Evolutionary conservation across 1,140 invertebrate genomes (phyloP).

Genomic region (Dryas iulia): DNA sequence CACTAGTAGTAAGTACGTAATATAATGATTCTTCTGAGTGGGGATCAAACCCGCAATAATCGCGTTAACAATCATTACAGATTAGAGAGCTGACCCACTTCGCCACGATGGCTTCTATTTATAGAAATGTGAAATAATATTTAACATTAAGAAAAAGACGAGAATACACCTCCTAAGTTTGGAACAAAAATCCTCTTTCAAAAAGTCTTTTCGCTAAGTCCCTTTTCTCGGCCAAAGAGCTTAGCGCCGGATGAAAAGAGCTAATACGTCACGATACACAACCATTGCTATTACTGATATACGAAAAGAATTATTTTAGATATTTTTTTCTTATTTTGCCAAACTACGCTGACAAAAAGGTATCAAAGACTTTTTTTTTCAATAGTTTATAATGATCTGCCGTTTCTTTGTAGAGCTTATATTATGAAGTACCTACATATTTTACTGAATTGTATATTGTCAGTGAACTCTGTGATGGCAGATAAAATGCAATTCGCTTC

Average conservation of each 20-base stretch:
- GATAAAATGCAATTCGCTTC: too few species aligned
- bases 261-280: slow-evolving; percentile 14
- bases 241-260: slow-evolving; percentile 12
- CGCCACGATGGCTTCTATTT: not conserved
- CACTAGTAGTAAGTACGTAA: too few species aligned
- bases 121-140: not conserved
- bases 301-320: not conserved
- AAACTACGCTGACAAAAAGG: not conserved
- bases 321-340: not conserved
- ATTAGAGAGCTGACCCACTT: too few species aligned
- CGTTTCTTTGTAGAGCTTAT: too few species aligned
- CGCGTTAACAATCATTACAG: too few species aligned
- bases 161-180: not conserved
- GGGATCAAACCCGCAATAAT: too few species aligned
- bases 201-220: slow-evolving; percentile 8
- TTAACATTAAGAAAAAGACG: not conserved
- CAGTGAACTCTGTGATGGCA: too few species aligned
- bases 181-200: slow-evolving; percentile 7
- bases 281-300: not conserved
- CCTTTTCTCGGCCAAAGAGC: slow-evolving; percentile 6
- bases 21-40: too few species aligned
- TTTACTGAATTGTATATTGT: too few species aligned
- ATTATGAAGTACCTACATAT: too few species aligned
- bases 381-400: too few species aligned
- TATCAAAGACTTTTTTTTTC: not conserved